Evolutionary conservation across 2,797 vertebrate genomes (phyloP), one percentile per base, ranked within the genome.

Genomic region (Oophaga sylvatica): DNA sequence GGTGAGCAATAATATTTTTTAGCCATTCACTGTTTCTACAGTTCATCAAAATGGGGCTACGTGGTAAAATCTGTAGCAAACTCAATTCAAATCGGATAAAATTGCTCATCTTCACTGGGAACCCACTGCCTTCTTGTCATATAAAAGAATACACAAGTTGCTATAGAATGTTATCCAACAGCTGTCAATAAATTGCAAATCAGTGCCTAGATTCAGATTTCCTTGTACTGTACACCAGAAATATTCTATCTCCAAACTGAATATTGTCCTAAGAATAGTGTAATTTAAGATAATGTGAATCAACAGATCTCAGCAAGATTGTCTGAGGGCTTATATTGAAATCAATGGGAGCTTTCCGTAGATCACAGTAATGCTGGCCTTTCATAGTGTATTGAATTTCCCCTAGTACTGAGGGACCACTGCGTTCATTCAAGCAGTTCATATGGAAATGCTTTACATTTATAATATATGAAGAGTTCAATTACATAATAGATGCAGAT

Each of bases 331-430:
- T 81, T 63, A 71, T 29, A 84, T 68, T 84, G 9, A 79, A 83
- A 83, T 76, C 87, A 70, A 62, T 76, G 53, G 81, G 81, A 70
- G 81, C 62, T 83, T 87, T 83, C 57, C 76, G 15, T 78, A 81
- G 77, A 63, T 81, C 87, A 85, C 65, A 48, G 65, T 22, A 48
- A 79, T 76, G 75, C 59, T 31, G 19, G 29, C 56, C 57, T 62
- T 85, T 85, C 83, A 85, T 63, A 85, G 78, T 48, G 57, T 85
- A 88, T 88, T 80, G 41, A 65, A 85, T 88, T 88, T 65, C 87
- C 41, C 16, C 41, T 31, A 63, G 75, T 75, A 12, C 41, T 41
- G 60, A 81, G 29, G 31, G 87, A 88, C 87, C 87, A 88, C 87
- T 78, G 85, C 48, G 70, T 68, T 56, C 80, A 71, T 85, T 88